Base-by-base conservation (phyloP, 2,888 invertebrate genomes). In the Opisthograptis luteolata region DNA sequence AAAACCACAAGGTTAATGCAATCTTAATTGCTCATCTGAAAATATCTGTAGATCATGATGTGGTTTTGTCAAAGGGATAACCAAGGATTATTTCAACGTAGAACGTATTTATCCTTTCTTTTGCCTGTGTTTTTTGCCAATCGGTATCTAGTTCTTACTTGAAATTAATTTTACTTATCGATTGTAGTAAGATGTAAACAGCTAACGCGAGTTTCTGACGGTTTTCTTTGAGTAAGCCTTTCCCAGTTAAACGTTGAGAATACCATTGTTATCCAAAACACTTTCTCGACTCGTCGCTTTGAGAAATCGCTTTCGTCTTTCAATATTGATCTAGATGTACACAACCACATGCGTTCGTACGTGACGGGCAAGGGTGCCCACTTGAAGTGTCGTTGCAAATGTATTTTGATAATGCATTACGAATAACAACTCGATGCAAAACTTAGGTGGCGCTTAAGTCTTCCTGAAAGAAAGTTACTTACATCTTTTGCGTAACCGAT, bases 271-370 rank as follows among this genome's bases (percentile, higher is more conserved):
- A 45, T 41, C 28, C n/a, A 32, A 56, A 55, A 57, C 60, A 63
- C 62, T 63, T 60, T 63, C 62, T 49, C 55, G 41, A 34, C 30
- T 32, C 32, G 28, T 19, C 19, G 32, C 40, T 45, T 19, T 41
- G 41, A 55, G 62, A 63, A 58, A 63, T 53, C 60, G 60, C 58
- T 60, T 58, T 60, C 60, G 47, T 57, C 58, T 62, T 55, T 51
- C 55, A 58, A 58, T 60, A 60, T 57, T 44, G 58, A 55, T 49
- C 32, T 27, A 22, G 12, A 30, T 13, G 20, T 28, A 14, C 7
- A 34, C n/a, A 14, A 2, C 14, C 4, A 25, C 14, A 30, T 8
- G 37, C 45, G 31, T 37, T n/a, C 22, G 12, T 35, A 41, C 47
- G 47, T 48, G 47, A 25, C 24, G 19, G 20, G 24, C 25, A 12